These are phyloP conservation scores for Aegypius monachus DNA, from an alignment of 2,113 vertebrate species.

Conservation along the genomic window DNA sequence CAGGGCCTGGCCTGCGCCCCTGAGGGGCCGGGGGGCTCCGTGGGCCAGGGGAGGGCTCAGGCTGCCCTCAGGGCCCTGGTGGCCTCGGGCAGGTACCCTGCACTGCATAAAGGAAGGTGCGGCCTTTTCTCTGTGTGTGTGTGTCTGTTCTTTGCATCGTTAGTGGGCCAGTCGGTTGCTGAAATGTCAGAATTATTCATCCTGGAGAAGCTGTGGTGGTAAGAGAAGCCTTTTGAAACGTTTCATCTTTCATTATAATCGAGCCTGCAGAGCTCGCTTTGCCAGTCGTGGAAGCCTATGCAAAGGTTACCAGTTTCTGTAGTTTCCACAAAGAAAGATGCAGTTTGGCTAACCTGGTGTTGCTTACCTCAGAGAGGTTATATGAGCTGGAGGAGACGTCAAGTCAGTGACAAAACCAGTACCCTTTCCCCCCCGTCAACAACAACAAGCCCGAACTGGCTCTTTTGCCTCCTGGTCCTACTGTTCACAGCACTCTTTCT, in stretches of 20 bases:
- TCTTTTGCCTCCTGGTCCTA: fast-evolving
- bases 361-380: no score
- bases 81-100: background rate
- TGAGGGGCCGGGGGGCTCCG: background rate
- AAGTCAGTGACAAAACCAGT: background rate
- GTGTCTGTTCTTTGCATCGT: no score
- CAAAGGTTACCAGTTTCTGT: background rate
- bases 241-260: background rate
- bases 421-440: fast-evolving
- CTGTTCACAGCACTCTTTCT: background rate
- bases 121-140: background rate
- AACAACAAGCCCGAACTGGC: fast-evolving
- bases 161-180: background rate
- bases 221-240: background rate
- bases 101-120: fast-evolving
- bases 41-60: background rate
- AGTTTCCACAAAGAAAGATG: background rate
- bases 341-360: background rate
- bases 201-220: background rate
- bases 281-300: background rate
- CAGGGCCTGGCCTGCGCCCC: background rate
- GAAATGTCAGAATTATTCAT: background rate
- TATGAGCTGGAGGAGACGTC: fast-evolving
- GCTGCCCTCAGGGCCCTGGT: background rate
- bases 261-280: background rate